Evolutionary conservation across 2,113 vertebrate species (phyloP), one percentile per base, ranked within the genome.

Genomic region (Tylochromis polylepis): DNA sequence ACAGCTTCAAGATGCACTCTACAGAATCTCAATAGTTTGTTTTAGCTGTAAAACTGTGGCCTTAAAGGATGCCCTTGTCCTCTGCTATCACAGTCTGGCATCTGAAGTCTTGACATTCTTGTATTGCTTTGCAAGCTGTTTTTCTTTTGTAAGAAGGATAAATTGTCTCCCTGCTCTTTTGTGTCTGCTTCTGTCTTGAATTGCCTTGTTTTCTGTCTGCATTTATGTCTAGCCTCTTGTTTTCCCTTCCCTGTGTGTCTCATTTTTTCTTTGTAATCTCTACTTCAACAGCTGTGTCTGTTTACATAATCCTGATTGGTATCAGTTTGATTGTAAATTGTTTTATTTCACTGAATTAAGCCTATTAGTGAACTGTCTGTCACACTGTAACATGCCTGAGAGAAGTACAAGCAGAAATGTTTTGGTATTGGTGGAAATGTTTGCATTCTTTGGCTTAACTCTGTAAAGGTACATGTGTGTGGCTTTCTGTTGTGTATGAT

Each of bases 51-150:
- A 84, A 86, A 67, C 59, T 9, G 6, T 20, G 49, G 67, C 53
- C 57, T 84, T 57, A 58, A 82, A 82, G 62, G 82, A 85, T 72
- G 65, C 75, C 89, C 83, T 81, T 81, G 41, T 87, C 82, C 81
- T 56, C 27, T n/a, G 22, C 31, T 93, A 94, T 94, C 90, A 84
- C 38, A 55, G 85, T 91, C 89, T 90, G 90, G 88, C 77, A 94
- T 95, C 94, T 85, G 67, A 58, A 5, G 36, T 77, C 91, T 93
- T 62, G 79, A 91, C 89, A 92, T 93, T 94, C 90, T 82, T 75
- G 55, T 53, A 16, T 90, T 93, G 89, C 90, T 91, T 91, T 93
- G 80, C 43, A 60, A 72, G 79, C 59, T 15, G 75, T 83, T 84
- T 85, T 58, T 36, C 15, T 43, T 53, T 82, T 85, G 72, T 85